phyloP scores from a whole-genome alignment of 2,113 vertebrate species.

The Sisor rabdophorus region DNA sequence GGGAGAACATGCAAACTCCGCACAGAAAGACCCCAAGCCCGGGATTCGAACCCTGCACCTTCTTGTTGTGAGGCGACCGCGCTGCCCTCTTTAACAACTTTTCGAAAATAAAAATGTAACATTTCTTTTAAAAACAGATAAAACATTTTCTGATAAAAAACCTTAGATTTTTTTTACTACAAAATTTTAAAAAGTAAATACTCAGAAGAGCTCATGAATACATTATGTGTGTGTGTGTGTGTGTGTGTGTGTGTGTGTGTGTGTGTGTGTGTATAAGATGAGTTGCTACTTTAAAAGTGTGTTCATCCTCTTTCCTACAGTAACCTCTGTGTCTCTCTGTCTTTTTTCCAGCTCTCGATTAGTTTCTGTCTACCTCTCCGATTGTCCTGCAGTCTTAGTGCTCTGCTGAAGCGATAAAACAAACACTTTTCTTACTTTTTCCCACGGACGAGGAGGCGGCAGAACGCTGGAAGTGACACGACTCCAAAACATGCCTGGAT shows the following conservation, averaged over 20 bases:
- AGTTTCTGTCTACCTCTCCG: background rate
- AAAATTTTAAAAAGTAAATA: no score
- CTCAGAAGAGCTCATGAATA: background rate
- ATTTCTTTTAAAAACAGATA: no score
- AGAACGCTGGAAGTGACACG: slow-evolving; percentile 44
- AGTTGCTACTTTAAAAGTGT: slow-evolving; percentile 25
- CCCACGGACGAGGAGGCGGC: slow-evolving; percentile 40
- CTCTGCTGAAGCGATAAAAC: slow-evolving; percentile 43
- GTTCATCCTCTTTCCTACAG: slow-evolving; percentile 46
- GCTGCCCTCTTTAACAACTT: no score
- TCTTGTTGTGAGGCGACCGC: no score
- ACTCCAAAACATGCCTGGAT: slow-evolving; percentile 55
- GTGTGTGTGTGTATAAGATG: no score
- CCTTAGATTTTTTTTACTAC: no score
- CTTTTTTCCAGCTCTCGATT: background rate
- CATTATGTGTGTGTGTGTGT: background rate
- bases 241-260: background rate
- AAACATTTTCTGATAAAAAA: no score
- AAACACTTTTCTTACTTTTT: slow-evolving; percentile 48
- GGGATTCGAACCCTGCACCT: no score
- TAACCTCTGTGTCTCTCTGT: slow-evolving; percentile 34
- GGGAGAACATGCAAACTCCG: no score
- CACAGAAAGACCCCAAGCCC: no score
- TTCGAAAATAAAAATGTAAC: no score
- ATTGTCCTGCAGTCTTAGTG: slow-evolving; percentile 19